These are phyloP conservation scores for Catocala fraxini DNA, from an alignment of 2,888 invertebrate genomes.

Conservation along the genomic window DNA sequence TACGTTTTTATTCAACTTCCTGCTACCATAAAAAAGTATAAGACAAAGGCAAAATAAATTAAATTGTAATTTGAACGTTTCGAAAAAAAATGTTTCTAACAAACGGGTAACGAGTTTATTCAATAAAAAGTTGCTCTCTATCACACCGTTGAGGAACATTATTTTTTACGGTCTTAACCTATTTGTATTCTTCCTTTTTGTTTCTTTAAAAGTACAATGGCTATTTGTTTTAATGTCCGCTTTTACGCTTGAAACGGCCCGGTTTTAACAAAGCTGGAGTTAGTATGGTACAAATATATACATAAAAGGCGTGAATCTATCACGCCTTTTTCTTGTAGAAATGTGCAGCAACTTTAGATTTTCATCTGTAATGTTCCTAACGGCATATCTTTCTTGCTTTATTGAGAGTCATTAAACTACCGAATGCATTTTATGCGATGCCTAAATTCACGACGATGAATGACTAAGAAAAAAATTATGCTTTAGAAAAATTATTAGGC, in stretches of 20 bases:
- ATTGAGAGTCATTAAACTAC: no score
- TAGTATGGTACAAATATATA: not conserved
- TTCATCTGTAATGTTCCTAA: no score
- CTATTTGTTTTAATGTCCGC: constrained; percentile 8
- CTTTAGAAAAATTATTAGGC: no score
- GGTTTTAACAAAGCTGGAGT: not conserved
- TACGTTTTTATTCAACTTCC: constrained; percentile 42
- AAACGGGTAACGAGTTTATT: constrained; percentile 55
- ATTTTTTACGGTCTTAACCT: constrained; percentile 5
- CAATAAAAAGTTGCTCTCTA: constrained; percentile 41
- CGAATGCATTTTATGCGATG: no score
- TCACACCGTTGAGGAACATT: constrained; percentile 40
- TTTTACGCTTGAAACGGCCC: not conserved
- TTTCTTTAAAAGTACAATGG: constrained; percentile 10
- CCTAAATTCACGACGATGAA: no score
- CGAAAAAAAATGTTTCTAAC: constrained; percentile 49
- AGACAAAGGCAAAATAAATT: constrained; percentile 50
- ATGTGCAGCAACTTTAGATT: no score
- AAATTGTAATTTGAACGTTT: constrained; percentile 53
- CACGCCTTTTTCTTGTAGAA: no score
- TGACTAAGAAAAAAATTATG: no score
- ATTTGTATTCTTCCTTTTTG: not conserved
- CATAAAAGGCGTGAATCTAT: no score
- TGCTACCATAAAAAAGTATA: constrained; percentile 40
- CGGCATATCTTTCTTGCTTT: no score